Percentiles rank a stretch among this genome's conserved stretches.
phyloP scores from a whole-genome alignment of 2,113 vertebrate genomes.

The Oryctolagus cuniculus region DNA sequence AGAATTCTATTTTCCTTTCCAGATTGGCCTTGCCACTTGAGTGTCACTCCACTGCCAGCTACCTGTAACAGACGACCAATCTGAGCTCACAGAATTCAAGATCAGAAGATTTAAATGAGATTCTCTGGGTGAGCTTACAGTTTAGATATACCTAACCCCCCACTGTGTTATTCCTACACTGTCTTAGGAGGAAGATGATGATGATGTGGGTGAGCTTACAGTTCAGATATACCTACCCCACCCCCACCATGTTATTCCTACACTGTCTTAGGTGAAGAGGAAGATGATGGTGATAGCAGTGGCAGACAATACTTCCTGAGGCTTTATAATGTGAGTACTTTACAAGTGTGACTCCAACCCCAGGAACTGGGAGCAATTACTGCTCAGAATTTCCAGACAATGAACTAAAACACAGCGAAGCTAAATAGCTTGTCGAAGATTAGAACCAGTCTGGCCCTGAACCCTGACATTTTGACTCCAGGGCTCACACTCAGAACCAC shows the following conservation, averaged over 20 bases:
- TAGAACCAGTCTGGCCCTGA: background rate
- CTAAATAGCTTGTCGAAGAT: background rate
- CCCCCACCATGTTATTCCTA: background rate
- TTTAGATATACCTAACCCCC: background rate
- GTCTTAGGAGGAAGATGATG: background rate
- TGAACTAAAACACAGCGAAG: constrained; percentile 17
- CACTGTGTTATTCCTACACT: background rate
- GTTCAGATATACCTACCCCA: background rate
- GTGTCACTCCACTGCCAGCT: background rate
- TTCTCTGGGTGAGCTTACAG: background rate
- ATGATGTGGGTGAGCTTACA: background rate
- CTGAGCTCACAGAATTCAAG: background rate
- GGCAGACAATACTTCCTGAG: background rate
- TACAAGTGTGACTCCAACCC: background rate
- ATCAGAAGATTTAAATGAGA: background rate
- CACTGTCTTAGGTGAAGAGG: background rate
- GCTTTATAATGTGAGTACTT: background rate
- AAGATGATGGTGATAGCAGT: fast-evolving
- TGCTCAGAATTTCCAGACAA: background rate
- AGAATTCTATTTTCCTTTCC: background rate
- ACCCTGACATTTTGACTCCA: background rate
- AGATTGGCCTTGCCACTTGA: background rate
- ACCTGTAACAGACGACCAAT: background rate
- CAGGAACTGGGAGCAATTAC: background rate
- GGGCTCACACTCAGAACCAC: background rate